A percentile compares a stretch with the other conserved stretches of the same genome.
phyloP scores from a whole-genome alignment of 1,140 invertebrate genomes.

The Thaumatotibia leucotreta region DNA sequence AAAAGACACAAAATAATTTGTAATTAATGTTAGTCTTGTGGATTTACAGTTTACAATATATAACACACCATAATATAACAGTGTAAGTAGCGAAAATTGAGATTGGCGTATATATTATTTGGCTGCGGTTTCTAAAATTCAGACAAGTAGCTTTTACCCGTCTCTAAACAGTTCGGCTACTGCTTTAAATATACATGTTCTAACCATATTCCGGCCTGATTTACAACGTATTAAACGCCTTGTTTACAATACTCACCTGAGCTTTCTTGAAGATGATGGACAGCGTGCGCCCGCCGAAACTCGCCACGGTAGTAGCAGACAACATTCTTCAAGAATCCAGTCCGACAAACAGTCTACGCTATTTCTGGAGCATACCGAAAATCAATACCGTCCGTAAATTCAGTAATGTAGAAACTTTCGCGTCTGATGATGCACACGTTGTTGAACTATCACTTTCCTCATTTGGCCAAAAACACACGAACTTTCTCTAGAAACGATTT shows the following conservation, averaged over 20 bases:
- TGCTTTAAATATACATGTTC: not conserved
- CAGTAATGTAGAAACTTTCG: constrained; percentile 23
- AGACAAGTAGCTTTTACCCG: too few relatives aligned
- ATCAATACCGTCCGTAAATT: not conserved
- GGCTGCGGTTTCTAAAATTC: too few relatives aligned
- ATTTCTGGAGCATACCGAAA: not conserved
- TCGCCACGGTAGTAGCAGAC: constrained; percentile 43
- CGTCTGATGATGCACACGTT: constrained; percentile 21
- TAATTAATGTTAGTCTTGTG: too few relatives aligned
- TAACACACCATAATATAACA: too few relatives aligned
- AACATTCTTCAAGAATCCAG: constrained; percentile 37
- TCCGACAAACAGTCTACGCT: constrained; percentile 17
- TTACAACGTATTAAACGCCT: not conserved
- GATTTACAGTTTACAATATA: too few relatives aligned
- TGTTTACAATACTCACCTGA: constrained; percentile 8
- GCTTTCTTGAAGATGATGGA: constrained; percentile 45
- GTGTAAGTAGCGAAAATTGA: too few relatives aligned
- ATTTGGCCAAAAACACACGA: constrained; percentile 29
- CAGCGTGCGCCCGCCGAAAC: constrained; percentile 46
- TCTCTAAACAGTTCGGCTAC: not conserved
- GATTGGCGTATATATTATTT: too few relatives aligned
- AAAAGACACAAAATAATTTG: too few relatives aligned
- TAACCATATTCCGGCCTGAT: not conserved
- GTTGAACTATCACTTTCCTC: constrained; percentile 32
- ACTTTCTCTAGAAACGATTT: constrained; percentile 29